Conservation (phyloP, 2,888 invertebrate species). For the Operophtera brumata region DNA sequence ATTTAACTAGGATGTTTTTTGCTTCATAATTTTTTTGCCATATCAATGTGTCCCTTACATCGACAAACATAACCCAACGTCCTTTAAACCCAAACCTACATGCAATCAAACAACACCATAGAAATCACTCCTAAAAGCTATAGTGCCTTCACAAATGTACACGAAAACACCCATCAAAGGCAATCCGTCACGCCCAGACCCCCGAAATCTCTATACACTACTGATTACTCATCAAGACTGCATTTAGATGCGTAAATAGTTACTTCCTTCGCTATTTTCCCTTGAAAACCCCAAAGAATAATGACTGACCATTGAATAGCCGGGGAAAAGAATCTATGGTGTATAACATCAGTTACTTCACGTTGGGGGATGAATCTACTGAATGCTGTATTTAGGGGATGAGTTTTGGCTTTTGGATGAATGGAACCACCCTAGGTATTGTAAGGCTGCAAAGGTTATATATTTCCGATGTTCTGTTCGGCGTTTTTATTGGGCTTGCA, state of each 20-base stretch:
- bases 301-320: constrained; percentile 50
- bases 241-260: constrained; percentile 55
- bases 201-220: constrained; percentile 37
- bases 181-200: constrained; percentile 31
- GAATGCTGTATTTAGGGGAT: constrained; percentile 34
- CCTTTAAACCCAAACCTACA: not conserved
- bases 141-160: constrained; percentile 13
- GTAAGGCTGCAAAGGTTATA: constrained; percentile 22
- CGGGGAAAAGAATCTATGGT: constrained; percentile 24
- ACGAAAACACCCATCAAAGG: constrained; percentile 15
- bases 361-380: constrained; percentile 26
- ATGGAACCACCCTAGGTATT: constrained; percentile 26
- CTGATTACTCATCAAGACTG: constrained; percentile 50
- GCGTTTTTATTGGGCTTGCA: constrained; percentile 17
- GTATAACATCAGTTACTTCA: constrained; percentile 40
- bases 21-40: not conserved
- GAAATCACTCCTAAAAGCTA: constrained; percentile 1
- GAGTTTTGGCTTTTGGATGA: constrained; percentile 33
- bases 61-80: not conserved
- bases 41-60: not conserved
- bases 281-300: constrained; percentile 48
- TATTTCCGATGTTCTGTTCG: constrained; percentile 19
- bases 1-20: not conserved
- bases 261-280: constrained; percentile 48
- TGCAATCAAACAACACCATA: not conserved